Evolutionary conservation across 2,888 invertebrate genomes (phyloP).

Genomic region (Melieria omissa): DNA sequence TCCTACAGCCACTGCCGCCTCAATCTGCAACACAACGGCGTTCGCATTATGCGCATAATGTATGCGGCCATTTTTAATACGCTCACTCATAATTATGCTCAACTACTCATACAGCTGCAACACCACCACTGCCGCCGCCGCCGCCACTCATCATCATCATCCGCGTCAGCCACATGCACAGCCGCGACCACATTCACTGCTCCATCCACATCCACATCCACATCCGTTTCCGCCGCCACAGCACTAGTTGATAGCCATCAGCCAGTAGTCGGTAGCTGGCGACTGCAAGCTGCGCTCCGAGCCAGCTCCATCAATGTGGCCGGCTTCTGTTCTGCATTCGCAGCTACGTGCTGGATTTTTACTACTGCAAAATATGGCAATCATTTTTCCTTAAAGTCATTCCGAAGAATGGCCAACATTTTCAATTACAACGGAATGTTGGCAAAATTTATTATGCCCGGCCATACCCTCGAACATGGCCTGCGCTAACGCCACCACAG

Average conservation of each 20-base stretch:
- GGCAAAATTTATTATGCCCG: constrained; percentile 59
- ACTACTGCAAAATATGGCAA: constrained; percentile 55
- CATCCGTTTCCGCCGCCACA: neutral
- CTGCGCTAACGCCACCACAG: neutral
- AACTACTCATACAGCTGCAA: neutral
- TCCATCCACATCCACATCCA: neutral
- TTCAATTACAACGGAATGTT: constrained; percentile 63
- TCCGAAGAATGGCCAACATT: constrained; percentile 59
- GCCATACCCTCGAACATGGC: neutral
- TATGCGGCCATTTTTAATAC: neutral
- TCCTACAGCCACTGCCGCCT: too few relatives aligned
- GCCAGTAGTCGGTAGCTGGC: too few relatives aligned
- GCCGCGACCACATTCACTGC: neutral
- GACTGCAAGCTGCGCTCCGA: too few relatives aligned
- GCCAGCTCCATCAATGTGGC: too few relatives aligned
- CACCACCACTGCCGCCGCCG: neutral
- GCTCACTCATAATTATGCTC: constrained; percentile 4
- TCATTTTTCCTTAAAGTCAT: constrained; percentile 61
- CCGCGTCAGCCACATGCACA: neutral
- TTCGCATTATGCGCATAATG: neutral
- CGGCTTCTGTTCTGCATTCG: neutral
- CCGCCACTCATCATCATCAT: neutral
- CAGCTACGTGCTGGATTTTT: neutral
- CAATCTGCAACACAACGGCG: too few relatives aligned
- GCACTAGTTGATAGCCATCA: too few relatives aligned